These are phyloP conservation scores for Halisarca cf. caerulea DNA, from an alignment of 37 sponge, comb jelly and placozoan genomes.

Conservation along the genomic window DNA sequence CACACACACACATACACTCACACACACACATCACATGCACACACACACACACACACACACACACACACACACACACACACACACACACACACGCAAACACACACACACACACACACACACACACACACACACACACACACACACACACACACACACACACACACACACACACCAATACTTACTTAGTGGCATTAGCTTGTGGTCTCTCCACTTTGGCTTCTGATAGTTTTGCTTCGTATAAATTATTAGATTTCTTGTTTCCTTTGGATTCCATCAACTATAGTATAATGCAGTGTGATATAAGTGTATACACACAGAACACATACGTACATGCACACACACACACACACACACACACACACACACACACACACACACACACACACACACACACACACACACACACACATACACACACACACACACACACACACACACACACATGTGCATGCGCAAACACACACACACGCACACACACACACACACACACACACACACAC, in stretches of 20 bases:
- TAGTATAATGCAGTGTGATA: neutral
- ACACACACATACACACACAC: neutral
- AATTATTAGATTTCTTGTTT: constrained; percentile 70
- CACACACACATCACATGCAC: no score
- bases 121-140: no score
- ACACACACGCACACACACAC: neutral
- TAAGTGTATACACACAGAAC: neutral
- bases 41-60: no score
- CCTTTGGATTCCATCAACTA: constrained; percentile 85
- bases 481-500: neutral
- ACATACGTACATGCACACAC: neutral
- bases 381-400: neutral
- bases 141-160: no score
- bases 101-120: no score
- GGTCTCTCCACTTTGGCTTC: constrained; percentile 49
- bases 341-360: neutral
- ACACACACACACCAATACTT: constrained; percentile 13
- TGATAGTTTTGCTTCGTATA: constrained; percentile 66
- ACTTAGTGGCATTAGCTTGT: constrained; percentile 60
- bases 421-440: neutral
- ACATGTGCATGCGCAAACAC: neutral
- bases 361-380: neutral
- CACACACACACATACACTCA: no score
- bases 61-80: no score
- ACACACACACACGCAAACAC: no score